phyloP scores from a whole-genome alignment of 1,140 invertebrate species.

The Eriosoma lanigerum region DNA sequence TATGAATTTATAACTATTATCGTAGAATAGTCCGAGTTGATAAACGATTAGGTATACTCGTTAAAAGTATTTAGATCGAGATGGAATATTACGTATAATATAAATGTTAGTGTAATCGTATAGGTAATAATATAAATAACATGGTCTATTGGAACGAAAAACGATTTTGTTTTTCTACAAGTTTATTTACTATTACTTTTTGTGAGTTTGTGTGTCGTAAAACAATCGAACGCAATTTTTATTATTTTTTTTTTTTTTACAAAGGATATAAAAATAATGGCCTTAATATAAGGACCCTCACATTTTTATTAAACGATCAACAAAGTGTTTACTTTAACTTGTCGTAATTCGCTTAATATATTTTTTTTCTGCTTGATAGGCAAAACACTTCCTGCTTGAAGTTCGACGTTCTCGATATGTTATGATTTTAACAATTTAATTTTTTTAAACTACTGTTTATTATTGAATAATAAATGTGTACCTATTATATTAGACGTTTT shows the following conservation, averaged over 20 bases:
- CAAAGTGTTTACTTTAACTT: constrained; percentile 37
- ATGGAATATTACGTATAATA: no score
- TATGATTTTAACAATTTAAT: neutral
- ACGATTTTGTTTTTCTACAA: neutral
- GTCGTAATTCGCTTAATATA: constrained; percentile 32
- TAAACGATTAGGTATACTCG: neutral
- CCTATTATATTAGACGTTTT: no score
- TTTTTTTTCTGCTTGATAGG: constrained; percentile 13
- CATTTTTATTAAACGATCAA: constrained; percentile 22
- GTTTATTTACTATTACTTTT: neutral
- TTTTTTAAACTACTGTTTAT: neutral
- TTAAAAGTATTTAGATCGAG: neutral
- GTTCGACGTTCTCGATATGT: neutral
- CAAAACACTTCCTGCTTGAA: neutral
- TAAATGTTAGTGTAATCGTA: no score
- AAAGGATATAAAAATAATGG: constrained; percentile 22
- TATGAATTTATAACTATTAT: neutral
- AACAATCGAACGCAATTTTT: constrained; percentile 17
- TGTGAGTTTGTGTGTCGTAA: constrained; percentile 17
- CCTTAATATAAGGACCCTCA: neutral
- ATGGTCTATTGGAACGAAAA: no score
- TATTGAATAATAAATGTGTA: neutral
- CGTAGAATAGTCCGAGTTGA: neutral
- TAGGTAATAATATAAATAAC: no score
- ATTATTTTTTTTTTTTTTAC: neutral